phyloP scores from a whole-genome alignment of 2,797 vertebrate genomes.

The Cygnus olor region DNA sequence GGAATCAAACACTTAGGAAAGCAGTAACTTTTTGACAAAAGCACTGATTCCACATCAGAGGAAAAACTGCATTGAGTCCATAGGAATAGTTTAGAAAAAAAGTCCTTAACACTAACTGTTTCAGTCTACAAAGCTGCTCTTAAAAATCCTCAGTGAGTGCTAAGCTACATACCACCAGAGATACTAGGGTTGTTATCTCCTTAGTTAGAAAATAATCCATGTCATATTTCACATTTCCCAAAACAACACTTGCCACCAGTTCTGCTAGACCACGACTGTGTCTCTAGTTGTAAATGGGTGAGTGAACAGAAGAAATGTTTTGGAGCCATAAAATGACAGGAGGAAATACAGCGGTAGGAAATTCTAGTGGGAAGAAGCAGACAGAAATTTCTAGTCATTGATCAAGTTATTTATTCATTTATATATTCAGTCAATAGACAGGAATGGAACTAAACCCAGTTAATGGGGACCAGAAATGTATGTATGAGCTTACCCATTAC shows the following conservation, averaged over 20 bases:
- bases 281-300: background rate
- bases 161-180: background rate
- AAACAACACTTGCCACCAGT: background rate
- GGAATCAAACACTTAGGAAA: background rate
- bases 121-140: background rate
- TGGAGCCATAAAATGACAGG: background rate
- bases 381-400: background rate
- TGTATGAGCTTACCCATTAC: background rate
- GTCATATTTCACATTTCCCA: background rate
- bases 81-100: background rate
- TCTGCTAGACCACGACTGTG: background rate
- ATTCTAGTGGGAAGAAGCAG: background rate
- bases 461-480: background rate
- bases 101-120: background rate
- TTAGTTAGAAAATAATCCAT: background rate
- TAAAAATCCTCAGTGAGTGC: background rate
- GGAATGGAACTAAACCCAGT: background rate
- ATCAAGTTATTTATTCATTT: background rate
- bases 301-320: background rate
- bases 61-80: background rate
- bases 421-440: background rate
- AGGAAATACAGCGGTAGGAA: background rate
- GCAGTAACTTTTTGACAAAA: background rate
- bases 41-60: background rate
- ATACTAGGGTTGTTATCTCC: background rate